These are phyloP conservation scores for Alcedo quadribrachys DNA, from an alignment of 2,797 vertebrate genomes.

Conservation along the genomic window DNA sequence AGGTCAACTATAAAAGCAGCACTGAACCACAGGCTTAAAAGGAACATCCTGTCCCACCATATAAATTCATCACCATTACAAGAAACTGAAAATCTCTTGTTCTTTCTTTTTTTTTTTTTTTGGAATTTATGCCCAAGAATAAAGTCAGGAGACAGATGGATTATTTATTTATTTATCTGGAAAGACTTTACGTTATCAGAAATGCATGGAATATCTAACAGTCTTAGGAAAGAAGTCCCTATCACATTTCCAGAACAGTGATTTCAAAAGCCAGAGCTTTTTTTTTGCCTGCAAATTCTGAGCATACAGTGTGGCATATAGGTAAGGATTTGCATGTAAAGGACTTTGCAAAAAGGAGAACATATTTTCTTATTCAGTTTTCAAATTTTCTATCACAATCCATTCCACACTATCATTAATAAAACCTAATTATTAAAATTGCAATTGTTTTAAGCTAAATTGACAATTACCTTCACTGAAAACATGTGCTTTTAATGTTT, in stretches of 20 bases:
- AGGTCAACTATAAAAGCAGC: neutral
- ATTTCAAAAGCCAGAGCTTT: neutral
- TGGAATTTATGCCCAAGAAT: neutral
- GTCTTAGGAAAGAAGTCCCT: neutral
- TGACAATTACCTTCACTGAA: neutral
- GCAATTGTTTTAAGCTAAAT: neutral
- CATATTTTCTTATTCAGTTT: neutral
- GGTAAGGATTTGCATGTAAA: neutral
- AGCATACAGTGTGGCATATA: neutral
- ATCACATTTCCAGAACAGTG: neutral
- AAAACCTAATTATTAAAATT: neutral
- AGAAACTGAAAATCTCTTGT: neutral
- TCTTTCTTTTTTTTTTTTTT: neutral
- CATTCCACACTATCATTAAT: neutral
- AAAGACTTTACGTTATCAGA: neutral
- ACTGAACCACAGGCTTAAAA: neutral
- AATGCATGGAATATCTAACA: slow-evolving; percentile 8
- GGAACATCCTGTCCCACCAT: neutral
- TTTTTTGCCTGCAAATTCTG: neutral
- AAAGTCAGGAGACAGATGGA: neutral
- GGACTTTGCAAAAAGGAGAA: neutral
- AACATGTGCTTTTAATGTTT: neutral
- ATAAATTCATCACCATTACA: neutral
- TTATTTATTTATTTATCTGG: neutral
- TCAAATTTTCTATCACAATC: neutral